Conservation (phyloP, 2,113 vertebrate genomes). For the Diadophis punctatus region DNA sequence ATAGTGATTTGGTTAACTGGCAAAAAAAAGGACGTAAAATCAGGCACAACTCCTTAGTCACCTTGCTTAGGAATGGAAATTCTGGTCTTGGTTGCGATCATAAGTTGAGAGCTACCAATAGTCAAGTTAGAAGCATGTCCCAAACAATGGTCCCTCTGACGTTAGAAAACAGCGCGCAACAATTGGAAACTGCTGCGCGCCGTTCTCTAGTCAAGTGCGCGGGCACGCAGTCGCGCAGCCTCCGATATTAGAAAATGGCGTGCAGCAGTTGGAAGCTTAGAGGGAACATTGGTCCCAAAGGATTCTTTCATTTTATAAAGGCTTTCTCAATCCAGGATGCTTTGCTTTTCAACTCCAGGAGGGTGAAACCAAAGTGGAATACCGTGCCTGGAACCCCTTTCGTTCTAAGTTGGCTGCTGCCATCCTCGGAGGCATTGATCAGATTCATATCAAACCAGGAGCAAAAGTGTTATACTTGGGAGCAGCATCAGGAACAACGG, state of each 20-base stretch:
- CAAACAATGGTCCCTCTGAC: no score
- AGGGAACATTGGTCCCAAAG: no score
- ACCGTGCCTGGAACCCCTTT: slow-evolving; percentile 93
- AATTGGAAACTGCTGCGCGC: no score
- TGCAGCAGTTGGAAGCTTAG: no score
- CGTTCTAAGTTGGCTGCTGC: slow-evolving; percentile 90
- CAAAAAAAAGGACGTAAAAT: background rate
- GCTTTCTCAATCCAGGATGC: background rate
- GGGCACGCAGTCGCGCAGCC: no score
- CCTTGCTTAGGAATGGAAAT: background rate
- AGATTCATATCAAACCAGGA: slow-evolving; percentile 90
- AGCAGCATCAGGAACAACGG: slow-evolving; percentile 88
- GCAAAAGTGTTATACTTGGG: slow-evolving; percentile 88
- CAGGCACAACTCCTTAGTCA: background rate
- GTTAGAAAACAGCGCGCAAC: no score
- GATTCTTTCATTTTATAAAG: background rate
- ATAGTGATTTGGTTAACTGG: background rate
- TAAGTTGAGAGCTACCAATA: background rate
- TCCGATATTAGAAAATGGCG: no score
- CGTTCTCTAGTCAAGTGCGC: no score
- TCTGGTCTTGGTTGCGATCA: background rate
- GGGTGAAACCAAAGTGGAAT: slow-evolving; percentile 85
- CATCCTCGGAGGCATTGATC: slow-evolving; percentile 88
- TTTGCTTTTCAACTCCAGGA: slow-evolving; percentile 58
- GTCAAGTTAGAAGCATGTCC: background rate